phyloP scores from a whole-genome alignment of 2,888 invertebrate species.

The Acrobasis suavella region DNA sequence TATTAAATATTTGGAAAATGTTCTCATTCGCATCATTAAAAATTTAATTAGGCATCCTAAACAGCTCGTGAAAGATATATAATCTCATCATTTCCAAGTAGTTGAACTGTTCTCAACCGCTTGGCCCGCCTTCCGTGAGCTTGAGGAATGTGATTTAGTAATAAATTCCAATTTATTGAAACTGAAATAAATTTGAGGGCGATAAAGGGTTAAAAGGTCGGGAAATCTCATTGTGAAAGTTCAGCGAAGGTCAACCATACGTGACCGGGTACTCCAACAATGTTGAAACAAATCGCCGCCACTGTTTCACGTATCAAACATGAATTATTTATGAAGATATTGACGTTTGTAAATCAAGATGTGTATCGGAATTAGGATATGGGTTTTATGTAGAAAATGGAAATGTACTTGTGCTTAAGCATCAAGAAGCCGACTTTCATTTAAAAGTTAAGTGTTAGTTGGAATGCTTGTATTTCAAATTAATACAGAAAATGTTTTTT shows the following conservation, averaged over 20 bases:
- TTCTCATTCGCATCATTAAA: no score
- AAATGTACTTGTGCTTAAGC: no score
- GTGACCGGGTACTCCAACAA: conserved; percentile 17
- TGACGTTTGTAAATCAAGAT: conserved; percentile 3
- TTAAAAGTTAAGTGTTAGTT: no score
- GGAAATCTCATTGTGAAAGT: conserved; percentile 20
- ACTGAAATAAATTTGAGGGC: conserved; percentile 16
- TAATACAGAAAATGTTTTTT: no score
- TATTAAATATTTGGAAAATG: no score
- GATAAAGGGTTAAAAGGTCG: conserved; percentile 18
- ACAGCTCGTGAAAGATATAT: no score
- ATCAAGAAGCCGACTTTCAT: no score
- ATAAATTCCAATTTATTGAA: conserved; percentile 20
- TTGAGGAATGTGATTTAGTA: conserved; percentile 1
- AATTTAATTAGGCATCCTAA: no score
- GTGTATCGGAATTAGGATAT: background rate
- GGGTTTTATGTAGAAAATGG: background rate
- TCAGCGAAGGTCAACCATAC: conserved; percentile 20
- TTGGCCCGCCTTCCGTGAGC: conserved; percentile 3
- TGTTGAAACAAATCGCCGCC: conserved; percentile 11
- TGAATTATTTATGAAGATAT: conserved; percentile 13
- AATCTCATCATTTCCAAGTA: background rate
- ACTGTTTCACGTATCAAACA: conserved; percentile 1
- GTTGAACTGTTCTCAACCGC: background rate
- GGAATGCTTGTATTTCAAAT: no score